Evolutionary conservation across 2,797 vertebrate species (phyloP).

Genomic region (Falco biarmicus): DNA sequence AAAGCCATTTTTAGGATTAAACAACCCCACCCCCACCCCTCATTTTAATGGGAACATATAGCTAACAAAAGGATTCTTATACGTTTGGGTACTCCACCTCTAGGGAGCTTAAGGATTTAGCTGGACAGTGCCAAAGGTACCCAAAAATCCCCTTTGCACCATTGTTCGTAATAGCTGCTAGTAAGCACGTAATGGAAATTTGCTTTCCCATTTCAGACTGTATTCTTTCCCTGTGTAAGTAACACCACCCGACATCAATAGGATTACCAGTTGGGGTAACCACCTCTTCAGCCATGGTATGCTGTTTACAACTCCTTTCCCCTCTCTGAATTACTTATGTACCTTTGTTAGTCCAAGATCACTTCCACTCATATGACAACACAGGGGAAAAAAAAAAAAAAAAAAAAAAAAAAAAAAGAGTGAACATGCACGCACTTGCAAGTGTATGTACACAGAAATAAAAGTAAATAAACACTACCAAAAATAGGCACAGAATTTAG

Average conservation of each 20-base stretch:
- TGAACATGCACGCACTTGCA: not conserved
- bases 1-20: not conserved
- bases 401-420: not conserved
- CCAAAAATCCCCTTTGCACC: not conserved
- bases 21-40: not conserved
- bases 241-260: not conserved
- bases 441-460: not conserved
- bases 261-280: not conserved
- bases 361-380: not conserved
- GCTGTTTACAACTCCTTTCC: not conserved
- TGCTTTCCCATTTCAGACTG: not conserved
- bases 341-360: not conserved
- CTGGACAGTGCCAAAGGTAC: not conserved
- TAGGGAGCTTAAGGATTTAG: not conserved
- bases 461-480: not conserved
- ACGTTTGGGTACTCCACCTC: not conserved
- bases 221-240: not conserved
- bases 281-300: not conserved
- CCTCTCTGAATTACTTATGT: not conserved
- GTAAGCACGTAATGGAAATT: not conserved
- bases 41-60: not conserved
- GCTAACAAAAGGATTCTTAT: not conserved
- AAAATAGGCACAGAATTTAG: not conserved
- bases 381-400: fast-evolving
- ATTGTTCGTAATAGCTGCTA: not conserved